Percentiles rank a stretch among this genome's conserved stretches.
Evolutionary conservation across 2,888 invertebrate genomes (phyloP).

Genomic region (Drosophila subsilvestris): DNA sequence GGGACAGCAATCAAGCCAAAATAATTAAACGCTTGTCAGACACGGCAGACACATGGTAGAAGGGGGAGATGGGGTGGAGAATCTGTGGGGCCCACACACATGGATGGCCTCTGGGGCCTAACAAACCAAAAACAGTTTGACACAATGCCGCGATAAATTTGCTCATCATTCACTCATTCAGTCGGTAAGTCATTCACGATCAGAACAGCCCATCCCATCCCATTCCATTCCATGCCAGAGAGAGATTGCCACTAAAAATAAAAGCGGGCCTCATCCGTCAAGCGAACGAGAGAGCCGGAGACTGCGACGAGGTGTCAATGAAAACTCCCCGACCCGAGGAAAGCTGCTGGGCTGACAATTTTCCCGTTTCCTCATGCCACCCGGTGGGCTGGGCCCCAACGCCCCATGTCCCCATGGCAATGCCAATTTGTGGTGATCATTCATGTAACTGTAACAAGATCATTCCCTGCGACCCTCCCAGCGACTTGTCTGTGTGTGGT

Average conservation of each 20-base stretch:
- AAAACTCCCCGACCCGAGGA: slow-evolving; percentile 39
- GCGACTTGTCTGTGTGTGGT: slow-evolving; percentile 69
- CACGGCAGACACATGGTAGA: slow-evolving; percentile 35
- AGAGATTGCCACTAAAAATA: slow-evolving; percentile 54
- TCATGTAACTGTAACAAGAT: slow-evolving; percentile 79
- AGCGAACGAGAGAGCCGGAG: slow-evolving; percentile 16
- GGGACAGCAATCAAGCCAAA: slow-evolving; percentile 63
- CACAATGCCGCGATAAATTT: slow-evolving; percentile 80
- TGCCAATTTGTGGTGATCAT: slow-evolving; percentile 79
- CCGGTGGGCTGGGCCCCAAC: slow-evolving; percentile 3
- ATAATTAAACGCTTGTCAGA: slow-evolving; percentile 78
- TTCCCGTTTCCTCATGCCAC: slow-evolving; percentile 63
- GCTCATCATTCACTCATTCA: slow-evolving; percentile 80
- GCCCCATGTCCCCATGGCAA: slow-evolving; percentile 21
- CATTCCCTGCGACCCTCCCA: slow-evolving; percentile 47
- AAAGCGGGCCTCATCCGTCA: slow-evolving; percentile 77
- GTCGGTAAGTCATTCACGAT: slow-evolving; percentile 77
- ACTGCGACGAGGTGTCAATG: slow-evolving; percentile 67
- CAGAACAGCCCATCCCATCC: slow-evolving; percentile 13
- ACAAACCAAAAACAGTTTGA: slow-evolving; percentile 55
- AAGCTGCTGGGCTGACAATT: slow-evolving; percentile 52
- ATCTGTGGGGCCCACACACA: slow-evolving; percentile 60
- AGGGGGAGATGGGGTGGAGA: background rate
- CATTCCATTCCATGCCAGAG: background rate
- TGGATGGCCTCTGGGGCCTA: slow-evolving; percentile 9